Conservation (phyloP, 1,140 invertebrate genomes). For the Brachionus koreanus region DNA sequence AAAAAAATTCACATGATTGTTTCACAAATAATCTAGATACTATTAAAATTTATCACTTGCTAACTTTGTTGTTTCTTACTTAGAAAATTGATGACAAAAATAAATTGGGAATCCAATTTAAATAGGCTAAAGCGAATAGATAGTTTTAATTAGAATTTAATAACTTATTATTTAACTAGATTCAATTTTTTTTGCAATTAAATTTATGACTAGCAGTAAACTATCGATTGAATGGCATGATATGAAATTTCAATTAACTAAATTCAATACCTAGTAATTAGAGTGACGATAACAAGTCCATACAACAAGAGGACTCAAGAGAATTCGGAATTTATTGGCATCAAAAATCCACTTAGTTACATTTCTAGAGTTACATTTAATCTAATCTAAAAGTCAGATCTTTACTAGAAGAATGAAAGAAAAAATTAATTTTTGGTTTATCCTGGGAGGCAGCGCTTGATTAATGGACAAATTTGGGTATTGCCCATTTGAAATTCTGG, state of each 20-base stretch:
- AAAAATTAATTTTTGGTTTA: not conserved
- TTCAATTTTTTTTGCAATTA: not conserved
- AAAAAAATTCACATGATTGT: not conserved
- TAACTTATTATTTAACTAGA: conserved; percentile 10
- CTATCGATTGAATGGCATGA: not conserved
- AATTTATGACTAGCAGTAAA: not conserved
- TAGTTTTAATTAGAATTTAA: conserved; percentile 1
- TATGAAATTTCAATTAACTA: conserved; percentile 13
- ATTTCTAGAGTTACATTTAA: conserved; percentile 15
- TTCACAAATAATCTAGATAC: not conserved
- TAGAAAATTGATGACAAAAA: not conserved
- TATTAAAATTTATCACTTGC: not conserved
- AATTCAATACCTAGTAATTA: conserved; percentile 31
- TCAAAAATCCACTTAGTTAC: not conserved
- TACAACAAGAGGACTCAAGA: not conserved
- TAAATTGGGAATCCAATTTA: not conserved
- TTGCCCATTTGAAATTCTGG: not conserved
- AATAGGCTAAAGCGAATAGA: not conserved
- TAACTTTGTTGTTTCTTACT: not conserved
- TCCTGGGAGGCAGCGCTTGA: not conserved
- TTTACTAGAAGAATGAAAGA: not conserved
- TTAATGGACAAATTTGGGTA: conserved; percentile 11
- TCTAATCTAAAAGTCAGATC: conserved; percentile 1
- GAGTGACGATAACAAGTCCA: not conserved
- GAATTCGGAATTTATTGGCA: not conserved